Base-by-base conservation (phyloP, 2,797 vertebrate genomes). In the Scleropages formosus region DNA sequence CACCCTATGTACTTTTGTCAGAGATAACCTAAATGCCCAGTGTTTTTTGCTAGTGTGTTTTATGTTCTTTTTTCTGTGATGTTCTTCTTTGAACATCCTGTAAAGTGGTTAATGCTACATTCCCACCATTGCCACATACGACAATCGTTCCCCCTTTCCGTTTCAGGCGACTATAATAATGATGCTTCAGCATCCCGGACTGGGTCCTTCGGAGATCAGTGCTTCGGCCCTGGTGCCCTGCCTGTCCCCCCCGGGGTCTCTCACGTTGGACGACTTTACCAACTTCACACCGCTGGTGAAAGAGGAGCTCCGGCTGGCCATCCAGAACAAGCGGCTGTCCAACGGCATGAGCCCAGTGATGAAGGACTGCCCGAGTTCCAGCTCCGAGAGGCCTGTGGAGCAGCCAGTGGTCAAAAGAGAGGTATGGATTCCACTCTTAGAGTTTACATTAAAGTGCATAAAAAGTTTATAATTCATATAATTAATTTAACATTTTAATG, bases 181-280 rank as follows among this genome's bases (percentile, higher is more conserved):
- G 96, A 99, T 99, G 97, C 95, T 98, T 84, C 97, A 98, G 86
- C 93, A 97, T 89, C 80, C 94, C 26, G 94, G 93, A 79, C 94
- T 94, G 77, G 91, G 95, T 79, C 93, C 94, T 76, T 94, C 95
- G 7, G 97, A 98, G 88, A 93, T 98, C 93, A 97, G 96, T 79
- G 94, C 94, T 44, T 93, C 95, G 0, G 95, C 96, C 80, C 88
- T 96, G 79, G 95, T 98, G n/a, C 95, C 96, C 59, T 98, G 95
- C 86, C 91, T 98, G 74, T 97, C 97, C 20, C 95, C 95, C 15
- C 94, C 94, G 0, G 94, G 94, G 56, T 90, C 95, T 8, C 92
- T 98, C 82, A 94, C 93, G 44, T 94, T 98, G 83, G 97, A 98
- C 81, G 95, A 98, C 90, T 97, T 98, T 89, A 93, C 95, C 81